Base-by-base conservation (phyloP, 2,113 vertebrate genomes). In the Campylomormyrus tamandua region DNA sequence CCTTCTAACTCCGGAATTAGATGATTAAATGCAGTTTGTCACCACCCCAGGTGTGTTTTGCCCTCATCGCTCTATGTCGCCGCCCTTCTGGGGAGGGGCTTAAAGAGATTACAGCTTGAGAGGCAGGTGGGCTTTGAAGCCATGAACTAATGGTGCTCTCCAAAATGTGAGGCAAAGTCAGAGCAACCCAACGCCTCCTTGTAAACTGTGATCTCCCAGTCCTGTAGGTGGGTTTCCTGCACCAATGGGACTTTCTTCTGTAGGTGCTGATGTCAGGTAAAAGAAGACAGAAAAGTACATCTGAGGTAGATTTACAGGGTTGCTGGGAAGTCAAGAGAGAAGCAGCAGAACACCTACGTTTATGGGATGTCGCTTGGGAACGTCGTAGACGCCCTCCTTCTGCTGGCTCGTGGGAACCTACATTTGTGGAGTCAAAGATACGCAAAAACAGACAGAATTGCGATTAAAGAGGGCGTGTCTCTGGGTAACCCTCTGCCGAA, bases 381-480 rank as follows among this genome's bases (percentile, higher is more conserved):
- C 98, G 93, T 99, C 98, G 97, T 99, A 99, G 97, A 99, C 97
- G 94, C 97, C 98, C 96, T 99, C 98, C 94, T 98, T 99, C 97
- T 99, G 98, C 95, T 99, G 98, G 97, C 97, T 98, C 95, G 97
- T 97, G 93, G 98, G 98, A 95, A 99, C 98, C 98, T 99, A 94
- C 87, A 90, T 95, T 93, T 31, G 56, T n/a, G n/a, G 62, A 87
- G 56, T 27, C 62, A 90, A 90, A 90, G 70, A 87, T 52, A 77
- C 74, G 27, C 70, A 5, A 87, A 53, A 87, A 90, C 93, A 94
- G 85, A 92, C 89, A 86, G 31, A 74, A 42, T 6, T 1, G 6
- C 15, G 17, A 11, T 35, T 42, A 39, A 17, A 19, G 74, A 77
- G 17, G 31, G 11, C 74, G 21, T 7, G 13, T 31, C 49, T 52